These are phyloP conservation scores for Progne subis DNA, from an alignment of 2,113 vertebrate species.

Conservation along the genomic window DNA sequence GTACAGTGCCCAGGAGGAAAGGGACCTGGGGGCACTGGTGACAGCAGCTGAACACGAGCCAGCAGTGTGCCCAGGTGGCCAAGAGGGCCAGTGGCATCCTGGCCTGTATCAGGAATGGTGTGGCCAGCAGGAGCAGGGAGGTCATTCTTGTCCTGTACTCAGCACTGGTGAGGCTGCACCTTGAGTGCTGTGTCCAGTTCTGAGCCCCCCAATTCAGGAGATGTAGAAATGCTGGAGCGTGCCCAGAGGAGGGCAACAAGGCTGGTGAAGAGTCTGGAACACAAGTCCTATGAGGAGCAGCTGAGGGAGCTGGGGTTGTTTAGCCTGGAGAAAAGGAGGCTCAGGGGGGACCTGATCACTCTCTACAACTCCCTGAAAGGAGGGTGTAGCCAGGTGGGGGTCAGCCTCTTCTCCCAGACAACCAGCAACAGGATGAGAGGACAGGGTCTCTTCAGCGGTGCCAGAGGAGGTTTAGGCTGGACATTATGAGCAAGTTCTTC, in stretches of 20 bases:
- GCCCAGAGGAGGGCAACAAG: neutral
- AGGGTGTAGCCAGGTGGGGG: too few relatives aligned
- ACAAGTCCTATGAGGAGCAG: neutral
- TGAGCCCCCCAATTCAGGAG: neutral
- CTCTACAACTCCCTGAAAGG: neutral
- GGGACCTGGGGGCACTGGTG: too few relatives aligned
- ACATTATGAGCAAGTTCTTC: neutral
- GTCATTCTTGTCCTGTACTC: neutral
- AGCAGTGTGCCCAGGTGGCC: accelerated
- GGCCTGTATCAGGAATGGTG: neutral
- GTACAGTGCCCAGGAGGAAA: neutral
- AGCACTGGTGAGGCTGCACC: accelerated
- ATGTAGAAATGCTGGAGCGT: accelerated
- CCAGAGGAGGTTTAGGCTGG: neutral
- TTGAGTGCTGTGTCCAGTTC: neutral
- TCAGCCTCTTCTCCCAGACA: neutral
- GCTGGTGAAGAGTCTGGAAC: too few relatives aligned
- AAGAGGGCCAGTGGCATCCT: neutral
- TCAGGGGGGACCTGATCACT: too few relatives aligned
- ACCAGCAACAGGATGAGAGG: accelerated
- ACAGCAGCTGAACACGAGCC: neutral
- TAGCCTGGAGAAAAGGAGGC: neutral
- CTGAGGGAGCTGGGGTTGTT: neutral
- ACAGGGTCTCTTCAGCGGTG: neutral
- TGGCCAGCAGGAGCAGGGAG: neutral